These are phyloP conservation scores for Antennarius striatus DNA, from an alignment of 2,113 vertebrate species.

Conservation along the genomic window DNA sequence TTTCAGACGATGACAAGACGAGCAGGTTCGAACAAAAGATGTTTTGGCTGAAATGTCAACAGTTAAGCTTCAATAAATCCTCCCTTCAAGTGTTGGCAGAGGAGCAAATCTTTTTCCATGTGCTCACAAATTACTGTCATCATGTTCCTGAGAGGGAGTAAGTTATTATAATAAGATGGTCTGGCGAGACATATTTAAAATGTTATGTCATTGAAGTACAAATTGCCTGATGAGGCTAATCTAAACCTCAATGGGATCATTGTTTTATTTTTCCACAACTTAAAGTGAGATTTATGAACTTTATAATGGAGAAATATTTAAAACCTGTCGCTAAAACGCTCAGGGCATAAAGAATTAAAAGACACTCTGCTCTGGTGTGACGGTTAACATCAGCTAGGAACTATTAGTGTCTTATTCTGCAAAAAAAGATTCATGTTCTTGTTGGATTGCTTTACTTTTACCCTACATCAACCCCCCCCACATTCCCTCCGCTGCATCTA, in stretches of 20 bases:
- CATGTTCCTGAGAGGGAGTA: neutral
- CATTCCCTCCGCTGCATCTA: conserved; percentile 3
- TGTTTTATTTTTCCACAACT: too few relatives aligned
- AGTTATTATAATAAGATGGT: neutral
- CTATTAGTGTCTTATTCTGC: neutral
- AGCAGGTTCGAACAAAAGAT: conserved; percentile 30
- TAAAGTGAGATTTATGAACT: too few relatives aligned
- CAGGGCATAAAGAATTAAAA: neutral
- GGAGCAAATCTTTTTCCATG: neutral
- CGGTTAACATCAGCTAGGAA: too few relatives aligned
- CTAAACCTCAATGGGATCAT: too few relatives aligned
- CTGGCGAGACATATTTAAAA: conserved; percentile 18
- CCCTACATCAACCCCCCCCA: neutral
- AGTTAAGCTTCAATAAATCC: conserved; percentile 22
- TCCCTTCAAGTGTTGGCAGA: neutral
- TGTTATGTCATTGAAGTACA: neutral
- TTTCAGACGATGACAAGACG: conserved; percentile 26
- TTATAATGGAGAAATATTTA: too few relatives aligned
- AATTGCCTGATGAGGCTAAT: neutral
- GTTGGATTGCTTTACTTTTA: too few relatives aligned
- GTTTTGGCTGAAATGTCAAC: conserved; percentile 45
- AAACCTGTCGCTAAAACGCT: neutral
- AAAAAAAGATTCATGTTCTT: neutral
- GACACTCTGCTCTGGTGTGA: neutral
- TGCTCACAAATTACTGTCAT: conserved; percentile 2